phyloP scores from a whole-genome alignment of 53 echinoderm and acorn worm species.

The Patiria pectinifera region DNA sequence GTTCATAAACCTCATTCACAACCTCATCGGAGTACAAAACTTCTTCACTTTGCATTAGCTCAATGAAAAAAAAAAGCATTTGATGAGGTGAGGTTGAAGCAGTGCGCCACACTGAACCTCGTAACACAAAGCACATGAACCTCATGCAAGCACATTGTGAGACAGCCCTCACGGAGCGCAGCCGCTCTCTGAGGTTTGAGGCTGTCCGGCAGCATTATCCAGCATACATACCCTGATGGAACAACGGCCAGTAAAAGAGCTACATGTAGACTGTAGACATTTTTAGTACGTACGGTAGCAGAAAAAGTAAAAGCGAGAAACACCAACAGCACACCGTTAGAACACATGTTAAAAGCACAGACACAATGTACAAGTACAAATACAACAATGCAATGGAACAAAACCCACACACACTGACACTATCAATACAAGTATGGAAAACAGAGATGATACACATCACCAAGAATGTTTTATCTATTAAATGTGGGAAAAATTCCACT shows the following conservation, averaged over 20 bases:
- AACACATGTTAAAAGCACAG: constrained; percentile 10
- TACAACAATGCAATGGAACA: not conserved
- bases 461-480: not conserved
- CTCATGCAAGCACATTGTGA: not conserved
- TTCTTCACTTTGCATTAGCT: not conserved
- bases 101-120: not conserved
- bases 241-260: constrained; percentile 54
- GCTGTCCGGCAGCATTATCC: not conserved
- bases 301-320: constrained; percentile 30
- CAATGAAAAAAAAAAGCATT: not conserved
- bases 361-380: not conserved
- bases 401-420: not conserved
- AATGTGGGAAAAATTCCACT: no score
- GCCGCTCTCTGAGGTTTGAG: not conserved
- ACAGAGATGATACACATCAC: not conserved
- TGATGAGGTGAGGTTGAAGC: not conserved
- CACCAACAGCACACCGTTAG: constrained; percentile 59
- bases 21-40: no score
- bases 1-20: no score
- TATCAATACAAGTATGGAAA: not conserved
- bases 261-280: constrained; percentile 51
- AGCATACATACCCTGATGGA: constrained; percentile 61
- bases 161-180: not conserved
- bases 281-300: constrained; percentile 25
- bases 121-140: not conserved